phyloP scores from a whole-genome alignment of 2,113 vertebrate species.

The Cavia aperea region DNA sequence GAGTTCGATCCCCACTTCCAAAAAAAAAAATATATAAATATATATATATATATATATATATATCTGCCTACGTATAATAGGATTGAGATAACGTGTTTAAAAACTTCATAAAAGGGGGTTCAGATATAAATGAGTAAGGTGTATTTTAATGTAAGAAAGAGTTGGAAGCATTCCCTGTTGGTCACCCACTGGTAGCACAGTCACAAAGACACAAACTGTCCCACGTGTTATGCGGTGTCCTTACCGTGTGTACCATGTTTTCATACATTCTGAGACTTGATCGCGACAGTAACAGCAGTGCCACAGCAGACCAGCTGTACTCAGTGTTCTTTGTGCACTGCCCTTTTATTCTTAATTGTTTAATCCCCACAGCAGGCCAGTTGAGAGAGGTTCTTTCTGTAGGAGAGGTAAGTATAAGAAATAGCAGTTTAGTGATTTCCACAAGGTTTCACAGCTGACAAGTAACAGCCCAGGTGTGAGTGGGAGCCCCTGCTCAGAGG shows the following conservation, averaged over 20 bases:
- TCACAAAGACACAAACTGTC: not conserved
- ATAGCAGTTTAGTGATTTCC: not conserved
- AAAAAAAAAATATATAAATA: too few species aligned
- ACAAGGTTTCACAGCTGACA: not conserved
- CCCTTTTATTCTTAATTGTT: not conserved
- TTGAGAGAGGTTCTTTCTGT: not conserved
- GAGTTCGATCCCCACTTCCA: too few species aligned
- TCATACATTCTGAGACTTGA: not conserved
- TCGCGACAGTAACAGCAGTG: not conserved
- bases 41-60: too few species aligned
- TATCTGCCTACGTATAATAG: not conserved
- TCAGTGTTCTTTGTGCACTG: not conserved
- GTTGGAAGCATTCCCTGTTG: not conserved
- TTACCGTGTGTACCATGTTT: not conserved
- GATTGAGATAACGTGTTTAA: conserved; percentile 1
- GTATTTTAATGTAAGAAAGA: not conserved
- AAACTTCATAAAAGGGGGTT: not conserved
- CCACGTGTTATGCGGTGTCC: not conserved
- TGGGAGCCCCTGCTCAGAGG: not conserved
- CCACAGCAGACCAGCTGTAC: not conserved
- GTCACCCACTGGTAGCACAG: not conserved
- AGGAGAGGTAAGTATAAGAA: not conserved
- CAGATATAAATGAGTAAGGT: not conserved
- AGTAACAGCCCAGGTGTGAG: not conserved
- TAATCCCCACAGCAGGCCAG: not conserved